Conservation (phyloP, 2,113 vertebrate species). For the Poeciliopsis turrubarensis region DNA sequence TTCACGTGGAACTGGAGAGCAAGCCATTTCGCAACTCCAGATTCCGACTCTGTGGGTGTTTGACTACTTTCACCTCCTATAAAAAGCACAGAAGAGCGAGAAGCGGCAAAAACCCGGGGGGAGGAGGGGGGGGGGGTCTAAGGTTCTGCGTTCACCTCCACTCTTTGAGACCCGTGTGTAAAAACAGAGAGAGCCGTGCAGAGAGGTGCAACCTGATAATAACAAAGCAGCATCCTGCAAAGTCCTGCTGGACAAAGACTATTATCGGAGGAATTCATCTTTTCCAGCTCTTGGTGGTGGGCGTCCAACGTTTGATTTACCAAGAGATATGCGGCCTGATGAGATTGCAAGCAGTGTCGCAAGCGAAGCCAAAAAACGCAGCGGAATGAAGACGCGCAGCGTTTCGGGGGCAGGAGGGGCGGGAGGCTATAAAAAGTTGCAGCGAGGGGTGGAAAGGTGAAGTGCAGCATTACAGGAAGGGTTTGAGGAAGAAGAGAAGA, state of each 20-base stretch:
- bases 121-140: slow-evolving; percentile 21
- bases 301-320: slow-evolving; percentile 41
- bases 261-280: slow-evolving; percentile 49
- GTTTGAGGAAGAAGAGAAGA: slow-evolving; percentile 14
- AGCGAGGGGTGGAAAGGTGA: slow-evolving; percentile 40
- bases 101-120: slow-evolving; percentile 21
- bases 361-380: slow-evolving; percentile 37
- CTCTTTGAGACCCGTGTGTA: not conserved
- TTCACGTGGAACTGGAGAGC: slow-evolving; percentile 47
- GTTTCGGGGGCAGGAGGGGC: not conserved
- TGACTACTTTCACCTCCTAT: slow-evolving; percentile 76
- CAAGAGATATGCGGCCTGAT: slow-evolving; percentile 41
- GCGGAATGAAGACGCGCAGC: not conserved
- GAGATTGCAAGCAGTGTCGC: slow-evolving; percentile 49
- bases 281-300: slow-evolving; percentile 42
- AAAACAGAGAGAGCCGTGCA: not conserved
- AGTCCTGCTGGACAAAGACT: not conserved
- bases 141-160: slow-evolving; percentile 20
- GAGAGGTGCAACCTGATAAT: slow-evolving; percentile 21
- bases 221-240: not conserved
- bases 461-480: slow-evolving; percentile 34
- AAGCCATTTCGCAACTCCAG: slow-evolving; percentile 52
- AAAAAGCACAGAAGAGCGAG: slow-evolving; percentile 53
- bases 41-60: slow-evolving; percentile 65
- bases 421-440: slow-evolving; percentile 3